Evolutionary conservation across 2,888 invertebrate species (phyloP).

Genomic region (Dicyrtomina minuta): DNA sequence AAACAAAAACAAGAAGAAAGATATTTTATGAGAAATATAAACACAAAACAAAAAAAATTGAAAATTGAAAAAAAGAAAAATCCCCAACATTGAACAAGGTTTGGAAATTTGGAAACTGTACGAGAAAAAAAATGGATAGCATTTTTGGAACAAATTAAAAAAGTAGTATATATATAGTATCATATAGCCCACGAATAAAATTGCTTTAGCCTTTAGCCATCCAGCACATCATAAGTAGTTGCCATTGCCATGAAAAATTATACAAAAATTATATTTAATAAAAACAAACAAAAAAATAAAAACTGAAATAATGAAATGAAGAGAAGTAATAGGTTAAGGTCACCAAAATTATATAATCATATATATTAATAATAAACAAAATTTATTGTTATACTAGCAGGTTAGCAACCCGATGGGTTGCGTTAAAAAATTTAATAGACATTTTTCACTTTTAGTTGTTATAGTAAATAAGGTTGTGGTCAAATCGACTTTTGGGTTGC

Average conservation of each 20-base stretch:
- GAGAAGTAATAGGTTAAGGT: neutral
- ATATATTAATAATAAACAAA: too few species aligned
- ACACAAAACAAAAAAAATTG: neutral
- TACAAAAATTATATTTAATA: neutral
- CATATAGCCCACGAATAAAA: conserved; percentile 26
- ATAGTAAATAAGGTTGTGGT: too few species aligned
- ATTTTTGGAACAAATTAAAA: neutral
- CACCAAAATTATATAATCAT: too few species aligned
- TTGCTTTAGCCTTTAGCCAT: conserved; percentile 22
- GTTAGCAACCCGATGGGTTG: too few species aligned
- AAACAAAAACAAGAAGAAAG: too few species aligned
- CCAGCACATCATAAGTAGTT: conserved; percentile 22
- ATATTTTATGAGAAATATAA: too few species aligned
- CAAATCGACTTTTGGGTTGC: too few species aligned
- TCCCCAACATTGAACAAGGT: conserved; percentile 21
- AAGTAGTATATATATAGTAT: neutral
- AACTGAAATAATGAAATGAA: neutral
- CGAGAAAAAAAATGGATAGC: neutral
- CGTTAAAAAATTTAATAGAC: too few species aligned
- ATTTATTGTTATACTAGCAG: too few species aligned
- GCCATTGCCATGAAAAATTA: conserved; percentile 18
- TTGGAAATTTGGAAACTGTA: neutral
- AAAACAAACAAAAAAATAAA: conserved; percentile 2
- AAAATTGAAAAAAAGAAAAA: conserved; percentile 6
- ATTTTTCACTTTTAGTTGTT: too few species aligned